A percentile compares a stretch with the other conserved stretches of the same genome.
Conservation (phyloP, 2,797 vertebrate species). For the Enteromius treurensis region DNA sequence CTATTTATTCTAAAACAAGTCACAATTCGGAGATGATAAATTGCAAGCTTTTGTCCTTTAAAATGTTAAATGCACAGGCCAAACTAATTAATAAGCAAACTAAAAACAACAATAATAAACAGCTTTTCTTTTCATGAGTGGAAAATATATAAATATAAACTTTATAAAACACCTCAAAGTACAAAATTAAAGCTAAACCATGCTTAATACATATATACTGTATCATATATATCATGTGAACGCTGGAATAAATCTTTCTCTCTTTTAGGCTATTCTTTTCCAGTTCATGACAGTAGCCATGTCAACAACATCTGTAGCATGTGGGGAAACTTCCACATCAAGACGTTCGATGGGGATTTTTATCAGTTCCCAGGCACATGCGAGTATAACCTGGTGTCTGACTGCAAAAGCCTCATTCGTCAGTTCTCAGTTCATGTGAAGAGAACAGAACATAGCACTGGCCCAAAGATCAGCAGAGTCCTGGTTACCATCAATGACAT, state of each 20-base stretch:
- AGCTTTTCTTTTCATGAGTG: background rate
- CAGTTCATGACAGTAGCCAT: conserved; percentile 80
- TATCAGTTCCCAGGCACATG: conserved; percentile 88
- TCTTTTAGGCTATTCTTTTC: background rate
- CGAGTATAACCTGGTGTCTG: conserved; percentile 89
- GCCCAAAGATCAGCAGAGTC: conserved; percentile 78
- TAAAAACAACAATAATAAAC: background rate
- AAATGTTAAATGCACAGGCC: background rate
- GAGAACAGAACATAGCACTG: conserved; percentile 65
- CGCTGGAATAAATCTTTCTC: background rate
- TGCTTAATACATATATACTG: too few species aligned
- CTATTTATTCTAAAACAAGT: too few species aligned
- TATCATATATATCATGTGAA: background rate
- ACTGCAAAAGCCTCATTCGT: conserved; percentile 81
- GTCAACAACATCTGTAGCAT: conserved; percentile 90
- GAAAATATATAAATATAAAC: background rate
- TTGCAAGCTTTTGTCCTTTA: too few species aligned
- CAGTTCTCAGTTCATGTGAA: conserved; percentile 89
- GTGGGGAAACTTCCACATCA: conserved; percentile 92
- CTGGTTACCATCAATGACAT: conserved; percentile 81
- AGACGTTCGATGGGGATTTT: conserved; percentile 90
- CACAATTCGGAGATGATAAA: too few species aligned
- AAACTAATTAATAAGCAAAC: background rate
- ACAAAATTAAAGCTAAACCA: background rate
- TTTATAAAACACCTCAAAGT: background rate